These are phyloP conservation scores for Elymnias hypermnestra DNA, from an alignment of 1,140 invertebrate species.

Conservation along the genomic window DNA sequence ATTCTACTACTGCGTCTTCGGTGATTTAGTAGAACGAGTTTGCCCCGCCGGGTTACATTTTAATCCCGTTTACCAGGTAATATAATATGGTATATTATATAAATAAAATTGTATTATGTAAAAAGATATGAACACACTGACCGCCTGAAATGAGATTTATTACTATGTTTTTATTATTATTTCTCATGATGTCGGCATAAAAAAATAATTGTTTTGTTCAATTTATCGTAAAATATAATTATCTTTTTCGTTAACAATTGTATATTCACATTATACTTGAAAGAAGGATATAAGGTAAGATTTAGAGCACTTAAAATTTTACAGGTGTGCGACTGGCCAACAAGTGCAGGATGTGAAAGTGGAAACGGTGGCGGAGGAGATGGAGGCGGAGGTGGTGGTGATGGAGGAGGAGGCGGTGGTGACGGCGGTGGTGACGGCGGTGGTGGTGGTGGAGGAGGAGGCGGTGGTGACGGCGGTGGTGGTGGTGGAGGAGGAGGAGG, in stretches of 20 bases:
- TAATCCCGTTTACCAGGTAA: slow-evolving; percentile 7
- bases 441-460: background rate
- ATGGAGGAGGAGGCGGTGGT: background rate
- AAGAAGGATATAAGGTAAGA: no score
- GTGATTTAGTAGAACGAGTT: background rate
- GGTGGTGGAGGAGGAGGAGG: background rate
- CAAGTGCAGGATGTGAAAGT: slow-evolving; percentile 21
- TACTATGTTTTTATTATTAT: no score
- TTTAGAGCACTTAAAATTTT: no score
- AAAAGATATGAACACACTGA: no score
- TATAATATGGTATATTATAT: background rate
- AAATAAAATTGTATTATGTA: no score
- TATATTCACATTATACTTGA: no score
- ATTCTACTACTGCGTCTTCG: slow-evolving; percentile 21
- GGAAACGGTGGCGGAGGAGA: slow-evolving; percentile 11
- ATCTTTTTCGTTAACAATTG: no score
- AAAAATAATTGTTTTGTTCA: no score
- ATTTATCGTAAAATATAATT: no score
- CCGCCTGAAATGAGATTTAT: no score
- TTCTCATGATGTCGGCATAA: no score
- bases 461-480: background rate
- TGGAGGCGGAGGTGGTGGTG: background rate
- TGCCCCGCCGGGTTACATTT: slow-evolving; percentile 12
- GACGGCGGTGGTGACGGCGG: background rate
- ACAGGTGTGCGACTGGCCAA: slow-evolving; percentile 37